Percentiles rank a stretch among this genome's conserved stretches.
Evolutionary conservation across 2,888 invertebrate species (phyloP).

Genomic region (Marasmarcha lunaedactyla): DNA sequence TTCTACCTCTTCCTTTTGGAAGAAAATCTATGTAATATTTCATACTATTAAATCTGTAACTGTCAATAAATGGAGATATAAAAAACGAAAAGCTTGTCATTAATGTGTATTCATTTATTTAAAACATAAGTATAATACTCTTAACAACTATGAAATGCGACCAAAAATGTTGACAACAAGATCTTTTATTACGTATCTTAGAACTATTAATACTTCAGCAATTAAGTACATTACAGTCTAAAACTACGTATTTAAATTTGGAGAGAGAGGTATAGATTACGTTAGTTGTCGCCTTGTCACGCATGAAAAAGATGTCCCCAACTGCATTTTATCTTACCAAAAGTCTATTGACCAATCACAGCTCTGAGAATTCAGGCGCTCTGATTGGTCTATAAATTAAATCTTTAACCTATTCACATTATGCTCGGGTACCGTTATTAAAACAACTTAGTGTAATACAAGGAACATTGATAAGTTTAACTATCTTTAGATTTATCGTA

Average conservation of each 20-base stretch:
- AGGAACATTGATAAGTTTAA: conserved; percentile 13
- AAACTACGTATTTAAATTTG: conserved; percentile 26
- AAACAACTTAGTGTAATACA: conserved; percentile 17
- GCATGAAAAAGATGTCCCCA: conserved; percentile 1
- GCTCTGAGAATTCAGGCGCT: background rate
- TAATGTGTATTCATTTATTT: conserved; percentile 63
- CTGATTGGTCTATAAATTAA: conserved; percentile 11
- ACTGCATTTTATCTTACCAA: too few relatives aligned
- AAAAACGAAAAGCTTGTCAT: conserved; percentile 43
- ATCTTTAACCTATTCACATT: conserved; percentile 19
- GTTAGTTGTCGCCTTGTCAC: conserved; percentile 21
- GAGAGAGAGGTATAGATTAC: conserved; percentile 42
- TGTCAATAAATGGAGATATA: background rate
- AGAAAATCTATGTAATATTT: too few relatives aligned
- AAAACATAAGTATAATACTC: conserved; percentile 52
- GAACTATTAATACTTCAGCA: conserved; percentile 50
- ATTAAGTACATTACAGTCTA: conserved; percentile 38
- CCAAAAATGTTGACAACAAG: conserved; percentile 60
- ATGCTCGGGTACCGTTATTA: conserved; percentile 28
- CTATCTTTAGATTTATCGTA: too few relatives aligned
- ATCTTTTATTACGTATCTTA: conserved; percentile 39
- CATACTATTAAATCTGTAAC: too few relatives aligned
- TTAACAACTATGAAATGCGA: conserved; percentile 49
- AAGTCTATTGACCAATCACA: background rate
- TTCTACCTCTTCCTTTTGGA: too few relatives aligned